Evolutionary conservation across 2,797 vertebrate species (phyloP).

Genomic region (Nannoperca obscura): DNA sequence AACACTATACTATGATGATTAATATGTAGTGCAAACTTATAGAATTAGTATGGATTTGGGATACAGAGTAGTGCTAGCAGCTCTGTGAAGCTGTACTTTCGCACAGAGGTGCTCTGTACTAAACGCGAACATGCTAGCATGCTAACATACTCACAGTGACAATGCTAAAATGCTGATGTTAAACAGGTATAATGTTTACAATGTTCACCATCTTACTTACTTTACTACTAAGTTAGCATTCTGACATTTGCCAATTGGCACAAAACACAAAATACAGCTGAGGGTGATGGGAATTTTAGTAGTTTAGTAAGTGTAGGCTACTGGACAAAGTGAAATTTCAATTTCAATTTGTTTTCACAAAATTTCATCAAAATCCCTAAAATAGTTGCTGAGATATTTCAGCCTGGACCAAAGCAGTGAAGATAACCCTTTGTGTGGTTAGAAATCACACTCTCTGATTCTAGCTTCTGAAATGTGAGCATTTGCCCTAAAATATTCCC

Average conservation of each 20-base stretch:
- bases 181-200: neutral
- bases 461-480: neutral
- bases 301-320: neutral
- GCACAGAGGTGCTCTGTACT: too few species aligned
- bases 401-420: neutral
- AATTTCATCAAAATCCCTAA: neutral
- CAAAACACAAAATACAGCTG: neutral
- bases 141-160: neutral
- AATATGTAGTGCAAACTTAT: neutral
- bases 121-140: neutral
- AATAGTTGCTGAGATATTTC: neutral
- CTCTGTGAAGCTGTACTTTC: neutral
- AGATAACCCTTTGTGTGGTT: neutral
- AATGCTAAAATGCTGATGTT: neutral
- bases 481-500: constrained; percentile 1
- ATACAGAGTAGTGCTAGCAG: neutral
- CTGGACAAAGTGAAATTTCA: neutral
- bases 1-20: neutral
- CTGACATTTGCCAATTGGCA: neutral
- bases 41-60: neutral
- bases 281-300: neutral
- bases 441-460: neutral
- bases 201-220: neutral
- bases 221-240: neutral
- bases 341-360: neutral